These are phyloP conservation scores for Paragorgia papillata DNA, from an alignment of 92 coral and sea anemone genomes.

Conservation along the genomic window DNA sequence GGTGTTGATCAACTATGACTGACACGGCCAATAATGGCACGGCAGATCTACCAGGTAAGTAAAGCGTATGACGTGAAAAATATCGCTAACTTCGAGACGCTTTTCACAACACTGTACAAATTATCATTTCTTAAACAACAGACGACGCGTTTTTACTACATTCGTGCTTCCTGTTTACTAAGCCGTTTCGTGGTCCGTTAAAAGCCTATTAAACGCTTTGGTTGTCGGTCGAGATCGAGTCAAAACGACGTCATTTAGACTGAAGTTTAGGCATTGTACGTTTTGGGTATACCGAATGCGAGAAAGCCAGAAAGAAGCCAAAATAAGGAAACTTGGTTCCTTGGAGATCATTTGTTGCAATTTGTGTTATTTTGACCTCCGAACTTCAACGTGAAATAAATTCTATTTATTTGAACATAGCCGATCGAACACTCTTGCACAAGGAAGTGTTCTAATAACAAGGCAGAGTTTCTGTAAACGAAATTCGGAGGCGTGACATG, in stretches of 20 bases:
- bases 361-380: too few species aligned
- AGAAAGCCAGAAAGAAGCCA: neutral
- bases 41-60: conserved; percentile 11
- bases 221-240: too few species aligned
- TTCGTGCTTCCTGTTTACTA: conserved; percentile 3
- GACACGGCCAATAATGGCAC: conserved; percentile 7
- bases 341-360: too few species aligned
- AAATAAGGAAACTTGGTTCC: too few species aligned
- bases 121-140: neutral
- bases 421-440: too few species aligned
- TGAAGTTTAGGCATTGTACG: too few species aligned
- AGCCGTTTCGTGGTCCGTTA: neutral
- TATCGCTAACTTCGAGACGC: neutral
- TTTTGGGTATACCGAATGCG: neutral
- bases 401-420: too few species aligned
- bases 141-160: neutral
- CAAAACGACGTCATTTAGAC: too few species aligned
- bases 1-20: neutral
- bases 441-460: too few species aligned
- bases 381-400: too few species aligned
- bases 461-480: too few species aligned
- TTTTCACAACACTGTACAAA: neutral
- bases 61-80: neutral
- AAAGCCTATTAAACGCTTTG: neutral
- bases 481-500: too few species aligned